Base-by-base conservation (phyloP, 2,113 vertebrate species). In the Apteryx mantelli region DNA sequence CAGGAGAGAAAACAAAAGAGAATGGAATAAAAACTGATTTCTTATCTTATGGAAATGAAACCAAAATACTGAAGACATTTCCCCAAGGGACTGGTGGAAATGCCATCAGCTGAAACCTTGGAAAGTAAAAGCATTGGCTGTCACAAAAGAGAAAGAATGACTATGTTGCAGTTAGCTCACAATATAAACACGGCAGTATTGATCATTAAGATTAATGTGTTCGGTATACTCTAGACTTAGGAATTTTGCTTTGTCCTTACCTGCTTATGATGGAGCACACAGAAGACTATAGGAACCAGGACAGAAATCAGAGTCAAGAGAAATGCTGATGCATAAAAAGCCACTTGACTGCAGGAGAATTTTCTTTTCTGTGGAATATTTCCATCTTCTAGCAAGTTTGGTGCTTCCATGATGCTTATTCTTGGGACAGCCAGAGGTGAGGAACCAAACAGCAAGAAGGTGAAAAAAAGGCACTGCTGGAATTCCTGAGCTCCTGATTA, bases 191-290 rank as follows among this genome's bases (percentile, higher is more conserved):
- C 6, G 74, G 36, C 8, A 8, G 7, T n/a, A 30, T 93, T 91
- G 84, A n/a, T 69, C 80, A 26, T 68, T 74, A 95, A 20, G 38
- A 91, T 53, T 40, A 30, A 21, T 1, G 1, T 16, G 6, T 46
- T 11, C 17, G 40, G 8, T 28, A 77, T 13, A 26, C 10, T 36
- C 30, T 30, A 55, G 63, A 93, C 24, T 55, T 48, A 68, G 38
- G 46, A 86, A 44, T 75, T 95, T 70, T 88, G 44, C 12, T 42
- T 87, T 95, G 28, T 92, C 38, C 97, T 97, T 97, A 97, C 97
- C 97, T 95, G 93, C 11, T 77, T 76, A 16, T 82, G 66, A 21
- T 28, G 40, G 56, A 64, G 34, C 40, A 73, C 66, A 61, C 60
- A 95, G 93, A 91, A 63, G 75, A 26, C 0, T 38, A 68, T 5